Conservation (phyloP, 2,797 vertebrate species). For the Furcifer pardalis region DNA sequence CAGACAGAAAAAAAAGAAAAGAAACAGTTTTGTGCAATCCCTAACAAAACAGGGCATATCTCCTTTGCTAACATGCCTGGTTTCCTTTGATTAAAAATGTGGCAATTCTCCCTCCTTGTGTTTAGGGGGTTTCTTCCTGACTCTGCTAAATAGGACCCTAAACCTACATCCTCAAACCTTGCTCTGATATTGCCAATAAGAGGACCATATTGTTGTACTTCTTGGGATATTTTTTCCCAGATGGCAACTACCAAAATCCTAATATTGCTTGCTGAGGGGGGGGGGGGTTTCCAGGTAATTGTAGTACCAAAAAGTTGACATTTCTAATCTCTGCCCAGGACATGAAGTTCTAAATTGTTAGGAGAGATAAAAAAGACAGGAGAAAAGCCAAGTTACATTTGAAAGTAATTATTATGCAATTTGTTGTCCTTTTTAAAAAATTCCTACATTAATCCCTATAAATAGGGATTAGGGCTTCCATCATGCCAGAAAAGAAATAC, state of each 20-base stretch:
- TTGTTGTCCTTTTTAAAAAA: neutral
- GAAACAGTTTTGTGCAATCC: too few species aligned
- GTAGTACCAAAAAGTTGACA: too few species aligned
- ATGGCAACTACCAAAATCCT: neutral
- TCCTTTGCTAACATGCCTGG: too few species aligned
- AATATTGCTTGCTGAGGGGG: too few species aligned
- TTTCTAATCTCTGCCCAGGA: neutral
- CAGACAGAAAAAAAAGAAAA: too few species aligned
- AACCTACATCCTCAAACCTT: neutral
- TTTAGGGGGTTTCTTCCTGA: neutral
- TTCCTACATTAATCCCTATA: slow-evolving; percentile 35
- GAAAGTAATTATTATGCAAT: neutral
- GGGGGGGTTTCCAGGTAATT: too few species aligned
- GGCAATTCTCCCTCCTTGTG: neutral
- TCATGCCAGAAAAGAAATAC: neutral
- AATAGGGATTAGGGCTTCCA: slow-evolving; percentile 11
- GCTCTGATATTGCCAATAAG: neutral
- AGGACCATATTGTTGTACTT: neutral
- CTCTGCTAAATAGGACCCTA: neutral
- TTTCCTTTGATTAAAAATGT: neutral
- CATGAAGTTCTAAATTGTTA: neutral
- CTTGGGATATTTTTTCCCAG: neutral
- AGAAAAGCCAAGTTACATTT: neutral
- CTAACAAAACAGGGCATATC: neutral
- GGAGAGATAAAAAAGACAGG: neutral